Evolutionary conservation across 2,113 vertebrate species (phyloP).

Genomic region (Anarrhichthys ocellatus): DNA sequence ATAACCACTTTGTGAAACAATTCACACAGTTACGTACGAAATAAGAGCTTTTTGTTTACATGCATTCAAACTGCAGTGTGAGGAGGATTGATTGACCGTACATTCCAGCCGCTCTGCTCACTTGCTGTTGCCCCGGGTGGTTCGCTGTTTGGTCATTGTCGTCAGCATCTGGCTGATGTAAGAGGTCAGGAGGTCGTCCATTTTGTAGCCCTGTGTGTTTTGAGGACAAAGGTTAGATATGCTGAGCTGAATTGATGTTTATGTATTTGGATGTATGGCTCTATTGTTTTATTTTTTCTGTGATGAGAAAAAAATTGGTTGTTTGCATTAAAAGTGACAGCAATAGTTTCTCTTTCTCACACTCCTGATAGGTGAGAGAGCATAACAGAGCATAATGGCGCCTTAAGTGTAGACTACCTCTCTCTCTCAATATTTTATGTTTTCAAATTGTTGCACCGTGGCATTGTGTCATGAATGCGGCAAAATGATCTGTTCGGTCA

Average conservation of each 20-base stretch:
- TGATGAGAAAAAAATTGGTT: no score
- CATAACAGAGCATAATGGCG: no score
- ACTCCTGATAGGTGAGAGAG: no score
- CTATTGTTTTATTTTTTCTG: neutral
- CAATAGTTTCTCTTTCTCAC: no score
- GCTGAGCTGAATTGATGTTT: neutral
- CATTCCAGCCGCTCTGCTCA: constrained; percentile 68
- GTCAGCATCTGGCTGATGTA: constrained; percentile 99
- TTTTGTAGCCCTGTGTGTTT: constrained; percentile 93
- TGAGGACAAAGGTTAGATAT: constrained; percentile 6
- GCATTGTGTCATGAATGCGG: no score
- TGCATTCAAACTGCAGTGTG: neutral
- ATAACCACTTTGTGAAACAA: neutral
- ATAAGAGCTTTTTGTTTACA: neutral
- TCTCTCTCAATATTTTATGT: no score
- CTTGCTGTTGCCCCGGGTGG: constrained; percentile 87
- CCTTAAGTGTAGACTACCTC: no score
- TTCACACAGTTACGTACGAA: neutral
- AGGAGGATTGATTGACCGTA: neutral
- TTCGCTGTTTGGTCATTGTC: constrained; percentile 94
- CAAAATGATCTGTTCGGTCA: no score
- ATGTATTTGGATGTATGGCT: neutral
- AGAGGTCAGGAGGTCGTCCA: constrained; percentile 97
- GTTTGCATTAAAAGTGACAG: no score
- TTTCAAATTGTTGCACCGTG: no score